A percentile compares a stretch with the other conserved stretches of the same genome.
These are phyloP conservation scores for Pemphredon lugubris DNA, from an alignment of 2,888 invertebrate genomes.

Conservation along the genomic window DNA sequence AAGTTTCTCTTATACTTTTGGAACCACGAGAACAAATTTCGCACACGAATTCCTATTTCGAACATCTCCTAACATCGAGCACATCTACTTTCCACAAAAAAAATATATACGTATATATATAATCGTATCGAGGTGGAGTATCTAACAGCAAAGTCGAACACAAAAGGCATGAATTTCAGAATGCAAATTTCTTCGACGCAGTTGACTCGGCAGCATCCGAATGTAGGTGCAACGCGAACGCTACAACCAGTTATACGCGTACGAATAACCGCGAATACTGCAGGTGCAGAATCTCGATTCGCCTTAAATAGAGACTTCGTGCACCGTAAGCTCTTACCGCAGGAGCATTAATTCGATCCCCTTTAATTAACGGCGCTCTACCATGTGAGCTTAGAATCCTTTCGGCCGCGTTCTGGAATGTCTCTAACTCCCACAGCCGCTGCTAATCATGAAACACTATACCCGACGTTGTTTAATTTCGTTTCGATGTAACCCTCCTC, in stretches of 20 bases:
- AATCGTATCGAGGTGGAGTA: no score
- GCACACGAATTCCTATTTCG: no score
- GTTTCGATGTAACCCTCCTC: slow-evolving; percentile 7
- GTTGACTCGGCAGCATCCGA: not conserved
- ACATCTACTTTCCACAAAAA: no score
- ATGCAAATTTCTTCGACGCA: not conserved
- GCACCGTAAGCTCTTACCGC: slow-evolving; percentile 30
- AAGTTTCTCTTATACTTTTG: no score
- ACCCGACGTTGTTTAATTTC: slow-evolving; percentile 3
- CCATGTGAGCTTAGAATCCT: slow-evolving; percentile 16
- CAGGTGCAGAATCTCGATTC: slow-evolving; percentile 43
- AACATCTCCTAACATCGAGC: no score
- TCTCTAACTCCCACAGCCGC: not conserved
- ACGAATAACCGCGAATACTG: not conserved
- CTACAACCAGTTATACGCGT: not conserved
- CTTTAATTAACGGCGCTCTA: slow-evolving; percentile 53
- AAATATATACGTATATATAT: no score
- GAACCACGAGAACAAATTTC: no score
- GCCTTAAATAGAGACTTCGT: slow-evolving; percentile 35
- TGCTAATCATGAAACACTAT: slow-evolving; percentile 13
- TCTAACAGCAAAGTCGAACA: not conserved
- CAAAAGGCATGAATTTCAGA: not conserved
- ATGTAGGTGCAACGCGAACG: not conserved
- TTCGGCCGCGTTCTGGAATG: slow-evolving; percentile 10
- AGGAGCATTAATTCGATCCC: slow-evolving; percentile 53